Percentiles rank a stretch among this genome's conserved stretches.
Conservation (phyloP, 2,888 invertebrate genomes). For the Autographa pulchrina region DNA sequence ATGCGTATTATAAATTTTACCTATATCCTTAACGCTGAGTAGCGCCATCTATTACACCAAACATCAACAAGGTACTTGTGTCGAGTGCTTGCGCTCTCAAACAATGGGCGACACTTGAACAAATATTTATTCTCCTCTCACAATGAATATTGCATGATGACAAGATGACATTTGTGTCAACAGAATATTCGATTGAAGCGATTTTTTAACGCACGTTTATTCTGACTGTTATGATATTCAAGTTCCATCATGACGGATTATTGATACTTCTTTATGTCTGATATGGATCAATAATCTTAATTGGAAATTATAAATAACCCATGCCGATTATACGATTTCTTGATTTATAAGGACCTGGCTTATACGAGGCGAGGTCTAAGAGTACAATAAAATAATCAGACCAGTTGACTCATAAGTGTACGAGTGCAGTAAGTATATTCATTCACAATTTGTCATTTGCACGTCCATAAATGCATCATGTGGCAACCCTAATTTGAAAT, state of each 20-base stretch:
- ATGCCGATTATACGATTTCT: no score
- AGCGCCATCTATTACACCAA: constrained; percentile 27
- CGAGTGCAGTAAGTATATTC: constrained; percentile 12
- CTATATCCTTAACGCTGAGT: neutral
- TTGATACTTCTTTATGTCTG: no score
- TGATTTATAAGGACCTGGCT: no score
- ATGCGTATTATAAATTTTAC: neutral
- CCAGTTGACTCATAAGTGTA: no score
- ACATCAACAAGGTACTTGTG: neutral
- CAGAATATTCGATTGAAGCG: neutral
- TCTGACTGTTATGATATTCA: neutral
- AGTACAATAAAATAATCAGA: no score
- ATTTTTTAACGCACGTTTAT: neutral
- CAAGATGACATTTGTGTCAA: neutral
- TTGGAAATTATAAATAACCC: neutral
- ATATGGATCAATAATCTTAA: neutral
- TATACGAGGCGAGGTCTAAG: no score
- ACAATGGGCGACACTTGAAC: constrained; percentile 38
- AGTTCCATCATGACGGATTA: no score
- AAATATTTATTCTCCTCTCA: constrained; percentile 23
- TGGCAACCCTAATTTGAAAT: constrained; percentile 57
- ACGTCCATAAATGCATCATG: constrained; percentile 46
- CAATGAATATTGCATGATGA: constrained; percentile 23
- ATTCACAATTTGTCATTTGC: constrained; percentile 25
- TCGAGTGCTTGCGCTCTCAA: constrained; percentile 23